Evolutionary conservation across 2,888 invertebrate species (phyloP), one percentile per base, ranked within the genome.

Genomic region (Mystacides longicornis): DNA sequence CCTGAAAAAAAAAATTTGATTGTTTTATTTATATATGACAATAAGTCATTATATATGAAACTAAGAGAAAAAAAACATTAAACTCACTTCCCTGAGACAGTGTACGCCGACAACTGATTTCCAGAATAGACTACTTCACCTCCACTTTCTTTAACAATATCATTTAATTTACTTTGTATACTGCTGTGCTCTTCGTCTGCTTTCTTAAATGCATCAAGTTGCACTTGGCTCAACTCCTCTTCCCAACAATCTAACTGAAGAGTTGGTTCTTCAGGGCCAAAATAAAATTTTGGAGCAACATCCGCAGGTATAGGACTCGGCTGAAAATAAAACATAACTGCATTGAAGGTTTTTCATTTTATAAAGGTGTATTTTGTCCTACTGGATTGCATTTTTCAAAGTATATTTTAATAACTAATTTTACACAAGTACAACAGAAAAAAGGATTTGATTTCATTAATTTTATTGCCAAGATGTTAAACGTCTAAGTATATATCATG

Each of bases 211-310:
- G 80, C 79, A 46, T 80, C 78, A 18, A 81, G 66, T 67, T 89
- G 89, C 1, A 75, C 79, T 51, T 83, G 80, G 0, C 83, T 81
- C 0, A 89, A 71, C 45, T 85, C 85, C 58, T 90, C 89, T 33
- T 84, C 81, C 78, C 81, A 83, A 65, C 84, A 86, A 63, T 87
- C 87, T 66, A 90, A 74, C 56, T 83, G 81, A 49, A 86, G 69
- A 0, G 80, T 77, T 0, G 75, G 77, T 2, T 76, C 71, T 63
- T 76, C 77, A n/a, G 77, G 77, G 3, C 77, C 77, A 51, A 74
- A 77, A 11, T 42, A 42, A 20, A 54, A 16, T 22, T 53, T 49
- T 4, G 51, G 23, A 2, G 23, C 18, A 21, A 31, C 18, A 11
- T 23, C 51, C 7, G 31, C 53, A 18, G 20, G n/a, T 7, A 33